These are phyloP conservation scores for Potorous gilbertii DNA, from an alignment of 2,797 vertebrate genomes.

Conservation along the genomic window DNA sequence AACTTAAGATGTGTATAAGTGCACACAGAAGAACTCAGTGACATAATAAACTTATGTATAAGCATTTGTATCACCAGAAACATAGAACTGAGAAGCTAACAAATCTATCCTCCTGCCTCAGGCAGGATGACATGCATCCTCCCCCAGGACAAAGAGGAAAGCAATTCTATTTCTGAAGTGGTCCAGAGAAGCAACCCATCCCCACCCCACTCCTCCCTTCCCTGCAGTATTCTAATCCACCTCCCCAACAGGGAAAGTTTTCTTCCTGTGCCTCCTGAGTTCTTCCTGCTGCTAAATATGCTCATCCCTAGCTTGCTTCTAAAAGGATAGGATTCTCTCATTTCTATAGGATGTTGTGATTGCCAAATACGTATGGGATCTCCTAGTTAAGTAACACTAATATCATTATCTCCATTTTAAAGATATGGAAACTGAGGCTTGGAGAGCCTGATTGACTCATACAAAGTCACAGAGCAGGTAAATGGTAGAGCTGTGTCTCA, in stretches of 20 bases:
- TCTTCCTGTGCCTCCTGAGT: not conserved
- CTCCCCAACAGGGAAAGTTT: not conserved
- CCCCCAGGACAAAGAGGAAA: slow-evolving; percentile 20
- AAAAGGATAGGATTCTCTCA: not conserved
- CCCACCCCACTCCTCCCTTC: slow-evolving; percentile 16
- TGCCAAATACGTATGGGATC: not conserved
- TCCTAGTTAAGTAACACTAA: not conserved
- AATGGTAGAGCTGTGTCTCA: not conserved
- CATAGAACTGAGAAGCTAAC: not conserved
- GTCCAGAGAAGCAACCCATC: slow-evolving; percentile 42
- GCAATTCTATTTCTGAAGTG: slow-evolving; percentile 32
- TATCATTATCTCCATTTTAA: not conserved
- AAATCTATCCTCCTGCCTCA: not conserved
- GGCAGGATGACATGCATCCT: not conserved
- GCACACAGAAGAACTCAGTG: not conserved
- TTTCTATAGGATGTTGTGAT: not conserved
- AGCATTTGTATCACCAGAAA: not conserved
- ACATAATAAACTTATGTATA: not conserved
- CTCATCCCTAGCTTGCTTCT: not conserved
- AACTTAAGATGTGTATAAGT: not conserved
- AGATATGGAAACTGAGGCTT: not conserved
- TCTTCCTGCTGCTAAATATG: not conserved
- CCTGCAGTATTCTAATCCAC: not conserved
- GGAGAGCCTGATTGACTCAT: not conserved
- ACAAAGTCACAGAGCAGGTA: not conserved